Conservation (phyloP, 2,113 vertebrate species). For the Proteles cristata region DNA sequence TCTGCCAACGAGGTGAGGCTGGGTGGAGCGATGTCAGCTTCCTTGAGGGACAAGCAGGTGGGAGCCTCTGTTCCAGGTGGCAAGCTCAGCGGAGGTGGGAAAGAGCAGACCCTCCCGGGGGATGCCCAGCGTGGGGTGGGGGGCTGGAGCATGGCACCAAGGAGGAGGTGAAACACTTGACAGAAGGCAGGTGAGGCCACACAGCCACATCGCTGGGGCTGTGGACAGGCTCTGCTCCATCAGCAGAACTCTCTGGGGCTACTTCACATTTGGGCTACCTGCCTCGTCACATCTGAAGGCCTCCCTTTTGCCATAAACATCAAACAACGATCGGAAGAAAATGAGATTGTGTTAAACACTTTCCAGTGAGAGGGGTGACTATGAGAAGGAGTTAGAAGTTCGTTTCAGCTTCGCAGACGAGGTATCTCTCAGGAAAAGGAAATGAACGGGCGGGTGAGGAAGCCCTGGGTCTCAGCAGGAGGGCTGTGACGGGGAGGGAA, state of each 20-base stretch:
- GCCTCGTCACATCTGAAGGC: background rate
- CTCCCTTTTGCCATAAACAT: background rate
- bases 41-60: background rate
- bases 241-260: background rate
- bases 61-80: background rate
- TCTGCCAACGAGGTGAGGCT: background rate
- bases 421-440: background rate
- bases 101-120: background rate
- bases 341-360: background rate
- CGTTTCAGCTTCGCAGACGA: background rate
- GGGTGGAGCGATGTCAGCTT: background rate
- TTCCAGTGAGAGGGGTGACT: background rate
- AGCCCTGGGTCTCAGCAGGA: background rate
- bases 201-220: background rate
- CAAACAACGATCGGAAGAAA: background rate
- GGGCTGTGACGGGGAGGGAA: background rate
- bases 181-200: background rate
- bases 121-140: background rate
- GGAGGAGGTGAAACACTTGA: background rate
- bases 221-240: background rate
- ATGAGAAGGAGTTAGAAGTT: background rate
- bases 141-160: background rate
- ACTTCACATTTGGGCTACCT: fast-evolving
- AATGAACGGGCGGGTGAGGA: background rate
- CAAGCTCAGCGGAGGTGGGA: background rate